A percentile compares a stretch with the other conserved stretches of the same genome.
Conservation (phyloP, 1,140 invertebrate genomes). For the Asobara japonica region DNA sequence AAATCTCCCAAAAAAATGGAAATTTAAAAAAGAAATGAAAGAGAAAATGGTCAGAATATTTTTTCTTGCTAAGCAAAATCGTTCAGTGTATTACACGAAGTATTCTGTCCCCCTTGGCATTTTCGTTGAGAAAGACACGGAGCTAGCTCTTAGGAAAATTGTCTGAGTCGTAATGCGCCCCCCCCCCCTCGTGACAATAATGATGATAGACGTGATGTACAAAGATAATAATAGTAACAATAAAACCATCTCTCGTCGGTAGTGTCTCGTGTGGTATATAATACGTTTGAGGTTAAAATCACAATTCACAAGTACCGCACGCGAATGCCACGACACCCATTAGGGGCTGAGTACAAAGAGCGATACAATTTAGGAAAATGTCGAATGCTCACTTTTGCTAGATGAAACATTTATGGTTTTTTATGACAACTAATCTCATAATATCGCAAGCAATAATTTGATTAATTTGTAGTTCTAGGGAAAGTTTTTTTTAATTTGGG, state of each 20-base stretch:
- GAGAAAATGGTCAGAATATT: too few species aligned
- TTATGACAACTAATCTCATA: not conserved
- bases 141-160: not conserved
- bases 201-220: constrained; percentile 8
- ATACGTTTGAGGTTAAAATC: constrained; percentile 2
- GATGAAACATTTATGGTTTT: not conserved
- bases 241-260: not conserved
- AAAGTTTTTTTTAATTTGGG: too few species aligned
- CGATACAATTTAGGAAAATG: not conserved
- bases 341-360: not conserved
- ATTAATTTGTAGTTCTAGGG: too few species aligned
- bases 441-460: too few species aligned
- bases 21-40: too few species aligned
- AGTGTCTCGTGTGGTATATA: not conserved
- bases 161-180: not conserved
- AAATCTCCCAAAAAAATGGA: too few species aligned
- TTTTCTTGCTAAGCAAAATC: too few species aligned
- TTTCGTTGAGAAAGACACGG: not conserved
- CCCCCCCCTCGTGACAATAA: not conserved
- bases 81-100: too few species aligned
- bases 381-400: not conserved
- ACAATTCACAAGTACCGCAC: not conserved
- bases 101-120: too few species aligned
- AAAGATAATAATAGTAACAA: constrained; percentile 5
- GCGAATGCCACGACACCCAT: not conserved